Conservation (phyloP, 2,113 vertebrate genomes). For the Vicugna pacos region DNA sequence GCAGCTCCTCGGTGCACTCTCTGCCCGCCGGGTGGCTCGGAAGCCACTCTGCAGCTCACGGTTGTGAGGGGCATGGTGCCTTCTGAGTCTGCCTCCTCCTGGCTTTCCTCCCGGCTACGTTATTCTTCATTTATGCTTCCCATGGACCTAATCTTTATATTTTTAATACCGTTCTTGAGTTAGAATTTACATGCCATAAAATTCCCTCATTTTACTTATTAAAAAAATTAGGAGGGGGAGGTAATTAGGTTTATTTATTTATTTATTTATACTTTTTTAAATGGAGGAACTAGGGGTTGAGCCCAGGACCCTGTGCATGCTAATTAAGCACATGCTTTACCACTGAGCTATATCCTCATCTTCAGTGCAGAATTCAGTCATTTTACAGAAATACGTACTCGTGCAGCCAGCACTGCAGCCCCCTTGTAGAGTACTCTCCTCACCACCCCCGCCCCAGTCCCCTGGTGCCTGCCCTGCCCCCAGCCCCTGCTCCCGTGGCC, state of each 20-base stretch:
- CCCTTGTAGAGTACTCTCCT: neutral
- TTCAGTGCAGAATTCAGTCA: neutral
- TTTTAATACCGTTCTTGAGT: neutral
- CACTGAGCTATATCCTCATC: neutral
- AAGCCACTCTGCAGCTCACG: neutral
- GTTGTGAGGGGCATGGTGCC: neutral
- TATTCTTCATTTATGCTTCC: neutral
- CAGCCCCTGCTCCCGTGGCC: neutral
- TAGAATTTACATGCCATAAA: neutral
- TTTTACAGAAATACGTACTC: neutral
- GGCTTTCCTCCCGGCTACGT: neutral
- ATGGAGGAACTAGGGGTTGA: no score
- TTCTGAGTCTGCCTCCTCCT: fast-evolving
- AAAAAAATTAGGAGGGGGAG: no score
- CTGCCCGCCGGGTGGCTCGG: neutral
- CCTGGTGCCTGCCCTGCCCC: neutral
- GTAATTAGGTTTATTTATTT: no score
- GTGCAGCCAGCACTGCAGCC: neutral
- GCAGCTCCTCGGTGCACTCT: neutral
- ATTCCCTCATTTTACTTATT: neutral
- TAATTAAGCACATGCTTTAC: no score
- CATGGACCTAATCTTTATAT: neutral
- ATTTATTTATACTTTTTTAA: no score
- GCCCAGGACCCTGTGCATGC: no score
- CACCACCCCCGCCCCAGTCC: neutral